A percentile compares a stretch with the other conserved stretches of the same genome.
phyloP scores from a whole-genome alignment of 1,140 invertebrate species.

The Aleiodes sp. region DNA sequence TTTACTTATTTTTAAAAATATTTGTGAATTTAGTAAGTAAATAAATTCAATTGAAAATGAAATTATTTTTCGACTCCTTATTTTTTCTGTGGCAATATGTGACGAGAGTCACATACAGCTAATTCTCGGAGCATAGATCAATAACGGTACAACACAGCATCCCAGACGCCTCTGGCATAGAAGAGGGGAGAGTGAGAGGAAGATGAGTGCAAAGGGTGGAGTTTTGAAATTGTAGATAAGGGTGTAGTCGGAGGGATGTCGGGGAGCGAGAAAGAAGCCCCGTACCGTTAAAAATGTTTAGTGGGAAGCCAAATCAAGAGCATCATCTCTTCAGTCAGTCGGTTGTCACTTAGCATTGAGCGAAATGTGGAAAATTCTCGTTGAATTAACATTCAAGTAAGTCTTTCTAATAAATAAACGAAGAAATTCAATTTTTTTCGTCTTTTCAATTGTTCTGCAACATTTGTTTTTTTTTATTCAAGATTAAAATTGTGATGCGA shows the following conservation, averaged over 20 bases:
- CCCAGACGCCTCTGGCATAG: constrained; percentile 39
- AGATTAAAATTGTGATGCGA: constrained; percentile 48
- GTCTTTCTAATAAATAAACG: neutral
- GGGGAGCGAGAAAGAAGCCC: constrained; percentile 33
- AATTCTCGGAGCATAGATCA: constrained; percentile 47
- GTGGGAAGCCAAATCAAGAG: constrained; percentile 57
- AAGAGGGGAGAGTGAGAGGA: constrained; percentile 33
- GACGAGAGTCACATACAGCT: neutral
- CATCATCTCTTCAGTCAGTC: constrained; percentile 47
- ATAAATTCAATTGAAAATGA: too few species aligned
- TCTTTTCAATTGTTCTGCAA: neutral
- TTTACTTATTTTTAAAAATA: too few species aligned
- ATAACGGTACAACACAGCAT: constrained; percentile 63
- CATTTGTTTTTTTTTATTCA: neutral
- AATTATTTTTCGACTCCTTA: too few species aligned
- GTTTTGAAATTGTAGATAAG: constrained; percentile 11
- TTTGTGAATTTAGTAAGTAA: too few species aligned
- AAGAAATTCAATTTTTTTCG: neutral
- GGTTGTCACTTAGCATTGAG: constrained; percentile 48
- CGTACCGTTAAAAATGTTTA: constrained; percentile 44
- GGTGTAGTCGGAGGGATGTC: constrained; percentile 13
- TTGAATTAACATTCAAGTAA: neutral
- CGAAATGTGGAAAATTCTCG: constrained; percentile 46
- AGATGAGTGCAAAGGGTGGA: constrained; percentile 36
- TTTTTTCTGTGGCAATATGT: neutral